Base-by-base conservation (phyloP, 2,888 invertebrate species). In the Phorcus lineatus region DNA sequence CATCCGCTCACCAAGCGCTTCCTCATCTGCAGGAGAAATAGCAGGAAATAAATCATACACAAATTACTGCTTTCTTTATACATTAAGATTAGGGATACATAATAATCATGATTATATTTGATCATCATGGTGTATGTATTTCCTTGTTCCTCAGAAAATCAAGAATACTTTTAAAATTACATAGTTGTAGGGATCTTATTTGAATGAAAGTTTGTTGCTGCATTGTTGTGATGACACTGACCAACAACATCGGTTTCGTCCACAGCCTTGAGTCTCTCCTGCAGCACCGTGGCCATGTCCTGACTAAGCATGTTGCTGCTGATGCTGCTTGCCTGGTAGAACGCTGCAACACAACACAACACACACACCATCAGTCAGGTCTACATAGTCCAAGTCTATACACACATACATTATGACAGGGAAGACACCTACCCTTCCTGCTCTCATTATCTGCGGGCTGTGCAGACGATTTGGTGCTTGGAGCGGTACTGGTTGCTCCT, bases 281-380 rank as follows among this genome's bases (percentile, higher is more conserved):
- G 91, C 53, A 91, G 79, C 11, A 91, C 88, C 79, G 86, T 88
- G 52, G 90, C 90, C 85, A 90, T 90, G 75, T 91, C 91, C 70
- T 84, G 83, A 4, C 86, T 86, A 52, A 81, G 62, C 54, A 81
- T 86, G 80, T 86, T 86, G 75, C 84, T 87, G 80, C 89, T 90
- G 76, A 89, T 88, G 77, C 89, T 90, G 81, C 89, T 88, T 11
- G 89, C 84, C 28, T 75, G 52, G 52, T 75, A 75, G 53, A 75
- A 76, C 22, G 76, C 76, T 55, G 54, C 31, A 55, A 40, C 36
- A 36, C n/a, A 28, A 19, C 28, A 67, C n/a, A 28, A 36, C 22
- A 54, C 74, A 31, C 16, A 2, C 22, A 52, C 1, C 6, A 47
- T 47, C 7, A 47, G 47, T 47, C 28, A 17, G 11, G 4, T 28